Conservation (phyloP, 2,888 invertebrate species). For the Platycheirus rosarum region DNA sequence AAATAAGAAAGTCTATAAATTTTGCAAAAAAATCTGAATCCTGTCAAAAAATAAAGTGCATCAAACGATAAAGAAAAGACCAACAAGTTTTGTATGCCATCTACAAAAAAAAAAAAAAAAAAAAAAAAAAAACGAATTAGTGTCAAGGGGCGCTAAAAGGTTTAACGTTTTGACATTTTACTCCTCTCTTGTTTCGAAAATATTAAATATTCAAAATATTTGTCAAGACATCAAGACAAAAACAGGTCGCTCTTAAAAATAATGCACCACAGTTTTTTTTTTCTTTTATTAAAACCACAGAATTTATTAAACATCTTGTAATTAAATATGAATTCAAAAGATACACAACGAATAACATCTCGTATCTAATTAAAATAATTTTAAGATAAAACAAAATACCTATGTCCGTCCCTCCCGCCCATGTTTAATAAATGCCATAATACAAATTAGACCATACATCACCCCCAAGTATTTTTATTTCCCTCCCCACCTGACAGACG, state of each 20-base stretch:
- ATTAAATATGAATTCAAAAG: slow-evolving; percentile 40
- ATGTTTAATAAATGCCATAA: slow-evolving; percentile 45
- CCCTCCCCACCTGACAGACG: slow-evolving; percentile 5
- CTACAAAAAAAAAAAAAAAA: too few species aligned
- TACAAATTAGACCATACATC: slow-evolving; percentile 59
- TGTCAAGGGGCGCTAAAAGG: slow-evolving; percentile 52
- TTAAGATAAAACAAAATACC: neutral
- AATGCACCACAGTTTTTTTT: neutral
- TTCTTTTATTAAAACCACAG: slow-evolving; percentile 5
- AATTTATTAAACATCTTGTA: slow-evolving; percentile 40
- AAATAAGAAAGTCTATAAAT: too few species aligned
- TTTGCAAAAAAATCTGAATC: too few species aligned
- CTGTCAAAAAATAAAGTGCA: too few species aligned
- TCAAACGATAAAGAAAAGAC: too few species aligned
- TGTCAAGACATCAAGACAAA: slow-evolving; percentile 5
- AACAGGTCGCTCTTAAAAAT: slow-evolving; percentile 29
- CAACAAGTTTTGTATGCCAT: too few species aligned
- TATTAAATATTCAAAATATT: slow-evolving; percentile 22
- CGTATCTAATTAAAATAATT: slow-evolving; percentile 64
- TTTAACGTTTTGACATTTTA: slow-evolving; percentile 31
- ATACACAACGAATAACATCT: slow-evolving; percentile 39
- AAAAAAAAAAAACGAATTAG: slow-evolving; percentile 37
- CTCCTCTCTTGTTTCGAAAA: slow-evolving; percentile 3
- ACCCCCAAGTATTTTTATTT: slow-evolving; percentile 56
- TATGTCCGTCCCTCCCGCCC: neutral